Evolutionary conservation across 1,140 invertebrate species (phyloP).

Genomic region (Apocrypta bakeri): DNA sequence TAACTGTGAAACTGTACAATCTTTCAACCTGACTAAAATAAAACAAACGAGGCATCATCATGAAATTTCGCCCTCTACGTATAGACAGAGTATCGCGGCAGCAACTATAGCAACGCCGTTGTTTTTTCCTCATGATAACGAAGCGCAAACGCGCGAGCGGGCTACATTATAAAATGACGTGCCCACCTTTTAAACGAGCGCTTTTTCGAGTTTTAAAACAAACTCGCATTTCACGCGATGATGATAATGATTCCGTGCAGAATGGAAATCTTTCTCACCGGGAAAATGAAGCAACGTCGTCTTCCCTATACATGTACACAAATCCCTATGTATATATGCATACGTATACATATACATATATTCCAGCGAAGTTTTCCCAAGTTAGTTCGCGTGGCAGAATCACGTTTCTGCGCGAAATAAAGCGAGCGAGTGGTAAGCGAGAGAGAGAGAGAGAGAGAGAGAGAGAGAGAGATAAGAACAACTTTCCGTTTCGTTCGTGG

Average conservation of each 20-base stretch:
- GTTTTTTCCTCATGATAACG: constrained; percentile 45
- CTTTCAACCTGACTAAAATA: neutral
- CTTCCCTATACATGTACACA: constrained; percentile 5
- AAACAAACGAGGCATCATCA: constrained; percentile 30
- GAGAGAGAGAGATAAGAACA: neutral
- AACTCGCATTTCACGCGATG: constrained; percentile 50
- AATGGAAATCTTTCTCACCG: constrained; percentile 42
- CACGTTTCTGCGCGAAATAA: constrained; percentile 43
- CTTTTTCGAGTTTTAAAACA: constrained; percentile 52
- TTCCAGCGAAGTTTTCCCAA: constrained; percentile 43
- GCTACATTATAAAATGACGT: constrained; percentile 44
- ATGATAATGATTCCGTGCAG: constrained; percentile 54
- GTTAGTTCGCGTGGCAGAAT: constrained; percentile 43
- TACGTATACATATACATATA: neutral
- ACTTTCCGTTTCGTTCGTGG: neutral
- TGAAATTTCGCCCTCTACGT: constrained; percentile 24
- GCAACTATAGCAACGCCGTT: constrained; percentile 7
- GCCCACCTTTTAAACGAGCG: constrained; percentile 40
- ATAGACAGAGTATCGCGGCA: neutral
- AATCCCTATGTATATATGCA: neutral
- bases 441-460: neutral
- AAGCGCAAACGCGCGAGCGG: neutral
- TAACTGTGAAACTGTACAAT: constrained; percentile 11
- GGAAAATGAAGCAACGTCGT: constrained; percentile 25
- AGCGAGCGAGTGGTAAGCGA: neutral